These are phyloP conservation scores for Agrilus planipennis DNA, from an alignment of 1,140 invertebrate genomes.

Conservation along the genomic window DNA sequence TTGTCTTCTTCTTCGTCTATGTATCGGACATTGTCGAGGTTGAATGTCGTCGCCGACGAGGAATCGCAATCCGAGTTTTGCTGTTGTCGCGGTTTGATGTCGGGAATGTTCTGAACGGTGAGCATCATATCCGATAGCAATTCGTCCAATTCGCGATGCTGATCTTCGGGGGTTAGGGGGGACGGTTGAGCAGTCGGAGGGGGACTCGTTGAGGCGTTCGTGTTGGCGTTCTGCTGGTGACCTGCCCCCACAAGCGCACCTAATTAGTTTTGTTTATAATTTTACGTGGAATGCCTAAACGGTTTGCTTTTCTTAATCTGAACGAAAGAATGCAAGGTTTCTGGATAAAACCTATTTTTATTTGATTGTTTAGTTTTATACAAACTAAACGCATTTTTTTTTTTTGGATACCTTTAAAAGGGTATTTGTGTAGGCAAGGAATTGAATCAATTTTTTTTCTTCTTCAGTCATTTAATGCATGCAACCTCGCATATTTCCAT, in stretches of 20 bases:
- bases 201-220: slow-evolving; percentile 31
- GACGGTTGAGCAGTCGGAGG: slow-evolving; percentile 31
- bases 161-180: slow-evolving; percentile 32
- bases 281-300: not conserved
- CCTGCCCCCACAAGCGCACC: slow-evolving; percentile 16
- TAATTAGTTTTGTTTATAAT: not conserved
- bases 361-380: no score
- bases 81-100: slow-evolving; percentile 35
- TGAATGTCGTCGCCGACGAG: slow-evolving; percentile 26
- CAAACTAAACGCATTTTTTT: no score
- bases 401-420: no score
- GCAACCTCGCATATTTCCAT: no score
- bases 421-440: no score
- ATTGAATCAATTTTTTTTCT: no score
- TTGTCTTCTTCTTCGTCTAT: slow-evolving; percentile 38
- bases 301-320: no score
- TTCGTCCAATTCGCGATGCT: slow-evolving; percentile 55
- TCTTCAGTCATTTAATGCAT: no score
- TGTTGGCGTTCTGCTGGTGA: slow-evolving; percentile 34
- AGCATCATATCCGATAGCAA: slow-evolving; percentile 70
- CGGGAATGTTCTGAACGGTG: slow-evolving; percentile 65
- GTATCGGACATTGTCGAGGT: slow-evolving; percentile 30
- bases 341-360: no score
- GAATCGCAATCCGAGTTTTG: slow-evolving; percentile 33
- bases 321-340: no score